phyloP scores from a whole-genome alignment of 30 jellyfish, hydroid and myxozoan species.

The Euphysa ruthae region DNA sequence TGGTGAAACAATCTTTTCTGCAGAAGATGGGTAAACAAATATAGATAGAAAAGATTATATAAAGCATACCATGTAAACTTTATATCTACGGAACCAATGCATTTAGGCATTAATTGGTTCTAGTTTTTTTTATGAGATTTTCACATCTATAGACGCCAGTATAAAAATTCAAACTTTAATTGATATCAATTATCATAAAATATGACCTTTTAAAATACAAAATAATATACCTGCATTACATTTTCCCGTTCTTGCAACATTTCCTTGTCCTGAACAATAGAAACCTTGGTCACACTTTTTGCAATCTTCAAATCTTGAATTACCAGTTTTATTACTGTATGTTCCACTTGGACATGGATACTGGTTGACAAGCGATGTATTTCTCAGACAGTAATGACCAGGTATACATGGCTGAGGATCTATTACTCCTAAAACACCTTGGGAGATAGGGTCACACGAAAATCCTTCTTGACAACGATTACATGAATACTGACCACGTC shows the following conservation, averaged over 20 bases:
- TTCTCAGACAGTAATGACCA: constrained; percentile 84
- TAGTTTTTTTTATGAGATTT: too few relatives aligned
- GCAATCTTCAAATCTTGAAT: constrained; percentile 54
- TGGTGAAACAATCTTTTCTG: too few relatives aligned
- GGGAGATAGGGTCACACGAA: constrained; percentile 76
- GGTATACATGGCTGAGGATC: constrained; percentile 66
- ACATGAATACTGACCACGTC: constrained; percentile 54
- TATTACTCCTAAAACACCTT: constrained; percentile 67
- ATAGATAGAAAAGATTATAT: too few relatives aligned
- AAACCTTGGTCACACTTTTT: constrained; percentile 68
- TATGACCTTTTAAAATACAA: too few relatives aligned
- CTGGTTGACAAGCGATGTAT: constrained; percentile 68
- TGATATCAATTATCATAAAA: too few relatives aligned
- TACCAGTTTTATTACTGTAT: constrained; percentile 57
- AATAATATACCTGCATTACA: constrained; percentile 48
- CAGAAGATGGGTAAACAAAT: too few relatives aligned
- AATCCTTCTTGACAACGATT: constrained; percentile 78
- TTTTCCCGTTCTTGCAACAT: constrained; percentile 47
- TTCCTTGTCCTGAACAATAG: constrained; percentile 79
- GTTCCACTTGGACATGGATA: constrained; percentile 91
- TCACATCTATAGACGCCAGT: too few relatives aligned
- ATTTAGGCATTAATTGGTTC: too few relatives aligned
- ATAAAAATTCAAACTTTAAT: too few relatives aligned
- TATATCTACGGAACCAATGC: too few relatives aligned
- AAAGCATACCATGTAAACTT: too few relatives aligned